A percentile compares a stretch with the other conserved stretches of the same genome.
Conservation (phyloP, 2,888 invertebrate species). For the Argynnis bischoffii region DNA sequence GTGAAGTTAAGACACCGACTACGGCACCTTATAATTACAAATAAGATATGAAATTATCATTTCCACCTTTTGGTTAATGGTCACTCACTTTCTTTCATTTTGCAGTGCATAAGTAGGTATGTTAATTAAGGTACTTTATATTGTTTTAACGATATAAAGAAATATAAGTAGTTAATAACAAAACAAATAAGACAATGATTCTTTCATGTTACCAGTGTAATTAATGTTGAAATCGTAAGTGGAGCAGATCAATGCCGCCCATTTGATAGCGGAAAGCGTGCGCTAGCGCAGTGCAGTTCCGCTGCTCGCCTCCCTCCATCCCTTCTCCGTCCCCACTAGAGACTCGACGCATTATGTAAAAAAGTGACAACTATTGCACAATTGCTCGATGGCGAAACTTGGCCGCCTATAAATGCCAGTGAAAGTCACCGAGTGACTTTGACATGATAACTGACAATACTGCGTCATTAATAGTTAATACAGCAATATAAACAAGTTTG, state of each 20-base stretch:
- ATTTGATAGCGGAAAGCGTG: conserved; percentile 27
- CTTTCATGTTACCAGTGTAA: not conserved
- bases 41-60: conserved; percentile 1
- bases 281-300: conserved; percentile 33
- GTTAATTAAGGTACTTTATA: no score
- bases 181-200: no score
- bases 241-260: conserved; percentile 28
- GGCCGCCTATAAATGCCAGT: conserved; percentile 74
- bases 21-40: conserved; percentile 12
- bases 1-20: conserved; percentile 24
- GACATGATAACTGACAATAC: conserved; percentile 60
- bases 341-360: conserved; percentile 68
- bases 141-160: no score
- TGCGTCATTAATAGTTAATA: conserved; percentile 49
- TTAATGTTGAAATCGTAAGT: conserved; percentile 18
- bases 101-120: no score
- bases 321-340: conserved; percentile 31
- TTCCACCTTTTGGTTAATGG: not conserved
- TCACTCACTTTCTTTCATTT: no score
- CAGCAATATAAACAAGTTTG: conserved; percentile 39
- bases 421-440: conserved; percentile 78
- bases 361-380: conserved; percentile 79
- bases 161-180: not conserved
- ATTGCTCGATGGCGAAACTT: conserved; percentile 78
- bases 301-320: conserved; percentile 34